phyloP scores from a whole-genome alignment of 2,113 vertebrate genomes.

The Rhineura floridana region DNA sequence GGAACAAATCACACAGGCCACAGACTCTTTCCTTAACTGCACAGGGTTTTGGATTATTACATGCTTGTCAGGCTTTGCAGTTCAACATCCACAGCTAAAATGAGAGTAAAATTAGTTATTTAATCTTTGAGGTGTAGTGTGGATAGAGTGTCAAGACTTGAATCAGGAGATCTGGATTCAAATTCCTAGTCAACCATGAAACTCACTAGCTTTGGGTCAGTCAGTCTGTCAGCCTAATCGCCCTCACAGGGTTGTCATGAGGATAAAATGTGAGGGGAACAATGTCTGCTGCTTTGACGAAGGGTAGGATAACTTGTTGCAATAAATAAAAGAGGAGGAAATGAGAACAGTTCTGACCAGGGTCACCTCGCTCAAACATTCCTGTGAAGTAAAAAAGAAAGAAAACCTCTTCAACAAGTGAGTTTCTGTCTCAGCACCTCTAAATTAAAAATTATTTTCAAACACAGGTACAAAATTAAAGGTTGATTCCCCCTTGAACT shows the following conservation, averaged over 20 bases:
- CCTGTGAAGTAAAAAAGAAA: background rate
- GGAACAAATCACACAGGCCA: no score
- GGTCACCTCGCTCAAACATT: background rate
- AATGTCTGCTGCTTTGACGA: background rate
- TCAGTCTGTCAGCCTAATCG: no score
- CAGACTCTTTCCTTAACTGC: background rate
- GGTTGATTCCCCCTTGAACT: background rate
- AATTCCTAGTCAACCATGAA: no score
- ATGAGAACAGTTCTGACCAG: background rate
- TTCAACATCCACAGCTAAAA: conserved; percentile 58
- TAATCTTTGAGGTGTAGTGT: conserved; percentile 24
- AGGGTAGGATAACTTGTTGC: background rate
- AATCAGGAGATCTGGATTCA: background rate
- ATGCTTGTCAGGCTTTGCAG: conserved; percentile 32
- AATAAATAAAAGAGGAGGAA: background rate
- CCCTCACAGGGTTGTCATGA: background rate
- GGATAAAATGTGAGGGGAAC: background rate
- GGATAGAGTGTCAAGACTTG: background rate
- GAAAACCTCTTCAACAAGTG: background rate
- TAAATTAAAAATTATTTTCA: conserved; percentile 6
- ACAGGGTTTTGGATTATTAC: conserved; percentile 3
- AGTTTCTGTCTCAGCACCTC: background rate
- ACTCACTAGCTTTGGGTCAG: no score
- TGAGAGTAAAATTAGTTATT: conserved; percentile 50
- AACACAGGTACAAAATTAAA: conserved; percentile 14